Evolutionary conservation across 2,888 invertebrate genomes (phyloP), one percentile per base, ranked within the genome.

Genomic region (Gnatocerus cornutus): DNA sequence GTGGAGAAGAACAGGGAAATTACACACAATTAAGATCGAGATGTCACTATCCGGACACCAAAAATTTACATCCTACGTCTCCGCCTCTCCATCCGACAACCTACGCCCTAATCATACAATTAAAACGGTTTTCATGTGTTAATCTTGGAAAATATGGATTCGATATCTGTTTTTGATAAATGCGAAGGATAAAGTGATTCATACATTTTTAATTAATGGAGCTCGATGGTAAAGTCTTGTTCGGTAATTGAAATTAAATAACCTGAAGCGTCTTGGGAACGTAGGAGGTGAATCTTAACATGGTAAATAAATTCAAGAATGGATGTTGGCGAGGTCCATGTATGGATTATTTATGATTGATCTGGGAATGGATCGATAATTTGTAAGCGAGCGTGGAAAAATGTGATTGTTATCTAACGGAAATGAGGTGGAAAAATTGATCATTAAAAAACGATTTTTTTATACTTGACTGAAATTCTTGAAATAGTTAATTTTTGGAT

Each of bases 121-220:
- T 37, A 37, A 37, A 37, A 37, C 37, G 37, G 37, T 37, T 37
- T 37, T 37, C 37, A 21, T 21, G 21, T 21, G 21, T 21, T 21
- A 21, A 21, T 21, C 4, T 21, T 21, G 21, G 1, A 21, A 21
- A 21, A 21, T 21, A 4, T 21, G 4, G 21, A 21, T 21, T 21
- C 21, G 1, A 21, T 21, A 21, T 4, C 21, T 21, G 21, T 21
- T 21, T 21, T 21, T 21, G 21, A 21, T 21, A 21, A 37, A 10
- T 37, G 37, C 10, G 8, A 10, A 10, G 37, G 37, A 37, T n/a
- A 8, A 37, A 37, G 10, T 37, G 37, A 37, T 37, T 37, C 37
- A 37, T 37, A 21, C 21, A 21, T 21, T 21, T 21, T 21, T 21
- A 21, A 21, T 21, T 21, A 21, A 21, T 4, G 21, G 1, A 4